Evolutionary conservation across 2,113 vertebrate species (phyloP), one percentile per base, ranked within the genome.

Genomic region (Myrmecophaga tridactyla): DNA sequence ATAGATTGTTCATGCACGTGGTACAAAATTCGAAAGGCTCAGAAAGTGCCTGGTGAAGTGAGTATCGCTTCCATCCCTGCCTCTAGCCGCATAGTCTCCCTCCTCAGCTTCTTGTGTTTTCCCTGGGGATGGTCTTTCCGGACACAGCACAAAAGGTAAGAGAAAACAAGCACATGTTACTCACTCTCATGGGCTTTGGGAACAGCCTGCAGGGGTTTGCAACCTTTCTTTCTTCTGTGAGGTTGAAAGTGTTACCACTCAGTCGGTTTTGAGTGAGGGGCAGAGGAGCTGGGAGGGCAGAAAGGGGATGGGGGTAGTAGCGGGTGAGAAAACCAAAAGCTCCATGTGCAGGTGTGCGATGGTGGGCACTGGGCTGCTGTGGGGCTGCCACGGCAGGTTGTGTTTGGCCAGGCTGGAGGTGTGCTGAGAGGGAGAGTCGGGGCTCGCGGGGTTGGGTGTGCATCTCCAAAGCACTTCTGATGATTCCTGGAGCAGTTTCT

Each of bases 371-470:
- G 87, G 53, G 5, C 41, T 3, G 10, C 51, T 85, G 36, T 1
- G 13, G 39, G 14, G 17, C 31, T 23, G 13, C 8, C 34, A 9
- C 0, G 36, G 25, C 51, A 12, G 20, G 36, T 12, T 27, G 18
- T 0, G 0, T 2, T 1, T 31, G 34, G 51, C 88, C 51, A 56
- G 76, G 72, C 62, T 46, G 65, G 70, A 48, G 56, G 43, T 20
- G 4, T 1, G 1, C 20, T 34, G 0, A 34, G 18, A n/a, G 60
- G 63, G 48, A 43, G 25, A 12, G 11, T 11, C 3, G 34, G 15
- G 46, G 46, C 41, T 56, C 1, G 1, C 18, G 39, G 56, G 4
- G 6, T n/a, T 12, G 39, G 60, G 34, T 20, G 1, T 1, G n/a
- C 67, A 4, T 36, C 27, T 8, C 1, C 53, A 73, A 27, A 31